A percentile compares a stretch with the other conserved stretches of the same genome.
Evolutionary conservation across 2,888 invertebrate species (phyloP).

Genomic region (Aleiodes leptofemur): DNA sequence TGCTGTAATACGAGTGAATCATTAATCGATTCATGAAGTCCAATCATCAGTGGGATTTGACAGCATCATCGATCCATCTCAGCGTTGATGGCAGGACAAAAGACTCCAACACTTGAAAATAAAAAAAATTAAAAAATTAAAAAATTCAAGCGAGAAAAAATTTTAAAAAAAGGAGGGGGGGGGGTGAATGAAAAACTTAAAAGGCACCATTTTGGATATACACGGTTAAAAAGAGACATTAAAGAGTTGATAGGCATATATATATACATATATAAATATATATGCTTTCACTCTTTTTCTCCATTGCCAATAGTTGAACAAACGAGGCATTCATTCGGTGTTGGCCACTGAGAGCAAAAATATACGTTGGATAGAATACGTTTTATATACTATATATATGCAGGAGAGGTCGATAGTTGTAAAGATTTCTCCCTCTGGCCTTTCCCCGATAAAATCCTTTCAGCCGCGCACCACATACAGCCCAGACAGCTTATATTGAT

Average conservation of each 20-base stretch:
- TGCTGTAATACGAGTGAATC: slow-evolving; percentile 5
- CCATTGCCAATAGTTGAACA: slow-evolving; percentile 55
- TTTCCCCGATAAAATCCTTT: slow-evolving; percentile 47
- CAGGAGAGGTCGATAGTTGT: slow-evolving; percentile 38
- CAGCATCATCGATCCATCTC: slow-evolving; percentile 26
- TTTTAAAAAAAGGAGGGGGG: no score
- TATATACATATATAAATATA: background rate
- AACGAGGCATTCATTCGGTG: slow-evolving; percentile 46
- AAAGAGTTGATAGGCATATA: slow-evolving; percentile 24
- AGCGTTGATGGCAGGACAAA: slow-evolving; percentile 21
- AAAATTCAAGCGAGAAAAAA: background rate
- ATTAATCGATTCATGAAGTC: slow-evolving; percentile 6
- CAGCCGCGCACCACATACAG: slow-evolving; percentile 38
- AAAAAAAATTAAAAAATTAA: slow-evolving; percentile 13
- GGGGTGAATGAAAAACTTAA: background rate
- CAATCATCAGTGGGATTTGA: slow-evolving; percentile 10
- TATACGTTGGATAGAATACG: slow-evolving; percentile 12
- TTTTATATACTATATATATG: slow-evolving; percentile 10
- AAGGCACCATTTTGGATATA: slow-evolving; percentile 31
- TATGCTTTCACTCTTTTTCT: slow-evolving; percentile 52
- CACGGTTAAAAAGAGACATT: slow-evolving; percentile 15
- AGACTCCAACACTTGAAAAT: slow-evolving; percentile 2
- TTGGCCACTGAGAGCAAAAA: slow-evolving; percentile 29
- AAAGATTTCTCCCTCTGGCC: slow-evolving; percentile 37
- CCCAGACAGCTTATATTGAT: slow-evolving; percentile 47